These are phyloP conservation scores for Molossus molossus DNA, from an alignment of 2,797 vertebrate genomes.

Conservation along the genomic window DNA sequence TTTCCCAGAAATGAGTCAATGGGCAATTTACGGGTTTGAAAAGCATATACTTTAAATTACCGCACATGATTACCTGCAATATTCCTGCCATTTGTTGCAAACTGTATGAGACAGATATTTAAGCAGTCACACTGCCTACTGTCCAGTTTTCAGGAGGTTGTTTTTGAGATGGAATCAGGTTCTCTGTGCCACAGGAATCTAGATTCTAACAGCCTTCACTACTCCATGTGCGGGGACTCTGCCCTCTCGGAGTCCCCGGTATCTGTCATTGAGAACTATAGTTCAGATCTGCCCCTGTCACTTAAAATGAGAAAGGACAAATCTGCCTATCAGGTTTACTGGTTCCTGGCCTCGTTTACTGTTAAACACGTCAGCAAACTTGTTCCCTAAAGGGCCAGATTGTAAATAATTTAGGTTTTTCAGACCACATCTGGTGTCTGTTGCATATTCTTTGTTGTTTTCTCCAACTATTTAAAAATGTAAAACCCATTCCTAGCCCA, in stretches of 20 bases:
- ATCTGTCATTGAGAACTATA: background rate
- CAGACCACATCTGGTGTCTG: conserved; percentile 17
- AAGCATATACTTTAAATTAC: background rate
- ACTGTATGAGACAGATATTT: background rate
- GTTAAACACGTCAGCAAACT: conserved; percentile 61
- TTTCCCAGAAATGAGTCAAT: conserved; percentile 22
- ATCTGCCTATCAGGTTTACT: background rate
- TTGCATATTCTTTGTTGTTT: background rate
- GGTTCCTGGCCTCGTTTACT: conserved; percentile 37
- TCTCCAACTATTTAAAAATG: conserved; percentile 42
- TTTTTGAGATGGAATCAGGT: background rate
- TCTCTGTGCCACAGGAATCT: background rate
- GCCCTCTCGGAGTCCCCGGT: background rate
- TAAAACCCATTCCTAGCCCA: background rate
- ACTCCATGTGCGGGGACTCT: background rate
- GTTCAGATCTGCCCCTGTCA: background rate
- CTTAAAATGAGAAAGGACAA: conserved; percentile 10
- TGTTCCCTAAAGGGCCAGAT: background rate
- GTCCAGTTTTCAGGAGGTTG: background rate
- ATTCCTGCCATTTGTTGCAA: conserved; percentile 19
- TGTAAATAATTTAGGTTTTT: conserved; percentile 41
- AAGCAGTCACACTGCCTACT: background rate
- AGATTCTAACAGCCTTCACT: background rate
- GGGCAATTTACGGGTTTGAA: background rate
- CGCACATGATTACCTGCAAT: background rate